A percentile compares a stretch with the other conserved stretches of the same genome.
Evolutionary conservation across 2,113 vertebrate genomes (phyloP).

Genomic region (Paradisaea rubra): DNA sequence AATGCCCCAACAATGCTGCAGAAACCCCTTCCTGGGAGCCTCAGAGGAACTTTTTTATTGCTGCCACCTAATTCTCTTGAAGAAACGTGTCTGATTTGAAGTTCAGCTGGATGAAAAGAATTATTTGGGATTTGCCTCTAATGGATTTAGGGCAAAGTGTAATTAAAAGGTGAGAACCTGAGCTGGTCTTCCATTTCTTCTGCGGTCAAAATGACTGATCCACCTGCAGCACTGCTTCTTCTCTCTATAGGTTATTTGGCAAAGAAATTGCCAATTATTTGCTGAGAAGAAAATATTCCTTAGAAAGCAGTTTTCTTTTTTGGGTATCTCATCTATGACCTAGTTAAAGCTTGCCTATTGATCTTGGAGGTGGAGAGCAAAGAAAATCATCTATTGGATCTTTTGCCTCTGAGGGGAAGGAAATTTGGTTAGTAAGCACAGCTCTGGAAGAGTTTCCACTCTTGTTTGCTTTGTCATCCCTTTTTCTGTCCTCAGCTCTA

Average conservation of each 20-base stretch:
- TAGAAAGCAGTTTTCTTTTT: neutral
- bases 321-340: neutral
- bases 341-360: slow-evolving; percentile 6
- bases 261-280: slow-evolving; percentile 4
- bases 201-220: neutral
- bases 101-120: neutral
- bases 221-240: neutral
- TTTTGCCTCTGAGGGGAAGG: neutral
- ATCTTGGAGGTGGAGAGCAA: neutral
- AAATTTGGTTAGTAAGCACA: neutral
- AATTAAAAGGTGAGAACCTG: neutral
- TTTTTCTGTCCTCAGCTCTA: neutral
- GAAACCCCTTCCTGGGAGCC: neutral
- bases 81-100: neutral
- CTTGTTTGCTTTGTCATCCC: neutral
- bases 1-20: neutral
- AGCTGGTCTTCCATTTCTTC: neutral
- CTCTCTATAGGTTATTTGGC: neutral
- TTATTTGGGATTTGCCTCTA: neutral
- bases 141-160: neutral
- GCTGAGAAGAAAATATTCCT: slow-evolving; percentile 9
- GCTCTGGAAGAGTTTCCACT: neutral
- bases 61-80: neutral
- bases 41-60: neutral
- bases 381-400: neutral